Percentiles rank a stretch among this genome's conserved stretches.
Evolutionary conservation across 2,797 vertebrate genomes (phyloP).

Genomic region (Pteropus rufus): DNA sequence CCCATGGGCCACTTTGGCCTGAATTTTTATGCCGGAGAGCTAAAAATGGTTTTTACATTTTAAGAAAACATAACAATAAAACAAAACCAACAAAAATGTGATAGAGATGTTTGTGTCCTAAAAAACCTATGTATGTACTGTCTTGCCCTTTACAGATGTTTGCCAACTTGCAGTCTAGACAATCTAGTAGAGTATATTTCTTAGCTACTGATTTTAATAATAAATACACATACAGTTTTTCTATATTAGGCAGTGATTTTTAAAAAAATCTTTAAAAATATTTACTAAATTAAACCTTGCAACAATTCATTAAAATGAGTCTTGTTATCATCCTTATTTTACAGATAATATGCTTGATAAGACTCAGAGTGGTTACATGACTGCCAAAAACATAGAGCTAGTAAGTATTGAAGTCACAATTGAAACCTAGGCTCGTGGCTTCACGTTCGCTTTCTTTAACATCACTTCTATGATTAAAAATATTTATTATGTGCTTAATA

Average conservation of each 20-base stretch:
- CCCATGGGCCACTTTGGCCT: neutral
- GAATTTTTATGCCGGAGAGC: neutral
- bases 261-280: neutral
- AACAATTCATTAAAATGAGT: accelerated
- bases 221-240: neutral
- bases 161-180: neutral
- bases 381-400: neutral
- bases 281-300: neutral
- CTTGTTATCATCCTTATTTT: neutral
- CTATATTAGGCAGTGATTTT: neutral
- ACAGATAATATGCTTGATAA: neutral
- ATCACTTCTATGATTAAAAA: neutral
- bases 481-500: neutral
- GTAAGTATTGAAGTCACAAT: neutral
- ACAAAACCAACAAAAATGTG: neutral
- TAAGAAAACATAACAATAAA: neutral
- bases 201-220: neutral
- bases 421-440: neutral
- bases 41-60: neutral
- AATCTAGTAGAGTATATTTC: neutral
- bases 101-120: neutral
- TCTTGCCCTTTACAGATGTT: neutral
- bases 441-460: neutral
- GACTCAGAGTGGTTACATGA: accelerated
- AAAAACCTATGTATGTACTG: neutral